These are phyloP conservation scores for Syncerus caffer DNA, from an alignment of 2,797 vertebrate species.

Conservation along the genomic window DNA sequence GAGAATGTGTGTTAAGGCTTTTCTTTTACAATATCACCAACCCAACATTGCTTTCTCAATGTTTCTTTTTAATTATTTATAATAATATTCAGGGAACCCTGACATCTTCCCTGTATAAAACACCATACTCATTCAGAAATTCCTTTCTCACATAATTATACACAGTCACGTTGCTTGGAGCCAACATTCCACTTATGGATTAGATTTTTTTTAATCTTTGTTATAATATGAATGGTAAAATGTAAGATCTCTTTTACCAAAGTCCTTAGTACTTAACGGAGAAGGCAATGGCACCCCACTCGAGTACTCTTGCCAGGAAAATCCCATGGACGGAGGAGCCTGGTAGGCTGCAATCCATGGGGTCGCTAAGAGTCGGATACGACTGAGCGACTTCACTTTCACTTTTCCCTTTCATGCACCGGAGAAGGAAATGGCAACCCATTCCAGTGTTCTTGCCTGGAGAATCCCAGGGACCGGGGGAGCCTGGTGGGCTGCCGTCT, in stretches of 20 bases:
- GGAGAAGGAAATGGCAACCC: too few relatives aligned
- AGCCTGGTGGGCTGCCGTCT: too few relatives aligned
- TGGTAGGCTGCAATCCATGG: too few relatives aligned
- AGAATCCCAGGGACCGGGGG: too few relatives aligned
- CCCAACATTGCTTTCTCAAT: background rate
- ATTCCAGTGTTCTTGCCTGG: too few relatives aligned
- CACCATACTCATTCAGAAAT: background rate
- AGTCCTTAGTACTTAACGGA: background rate
- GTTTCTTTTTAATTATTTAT: background rate
- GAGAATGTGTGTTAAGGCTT: background rate
- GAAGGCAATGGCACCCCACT: too few relatives aligned
- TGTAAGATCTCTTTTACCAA: background rate
- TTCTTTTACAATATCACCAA: background rate
- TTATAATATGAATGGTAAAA: background rate
- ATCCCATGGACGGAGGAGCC: too few relatives aligned
- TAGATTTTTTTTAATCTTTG: background rate
- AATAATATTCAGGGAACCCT: background rate
- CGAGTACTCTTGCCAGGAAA: too few relatives aligned
- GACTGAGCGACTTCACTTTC: too few relatives aligned
- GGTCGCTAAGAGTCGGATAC: too few relatives aligned
- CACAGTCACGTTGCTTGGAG: background rate
- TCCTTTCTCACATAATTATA: background rate
- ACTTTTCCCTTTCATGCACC: too few relatives aligned
- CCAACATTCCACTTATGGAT: background rate
- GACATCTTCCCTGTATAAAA: background rate